Percentiles rank a stretch among this genome's conserved stretches.
Evolutionary conservation across 2,113 vertebrate genomes (phyloP).

Genomic region (Neoarius graeffei): DNA sequence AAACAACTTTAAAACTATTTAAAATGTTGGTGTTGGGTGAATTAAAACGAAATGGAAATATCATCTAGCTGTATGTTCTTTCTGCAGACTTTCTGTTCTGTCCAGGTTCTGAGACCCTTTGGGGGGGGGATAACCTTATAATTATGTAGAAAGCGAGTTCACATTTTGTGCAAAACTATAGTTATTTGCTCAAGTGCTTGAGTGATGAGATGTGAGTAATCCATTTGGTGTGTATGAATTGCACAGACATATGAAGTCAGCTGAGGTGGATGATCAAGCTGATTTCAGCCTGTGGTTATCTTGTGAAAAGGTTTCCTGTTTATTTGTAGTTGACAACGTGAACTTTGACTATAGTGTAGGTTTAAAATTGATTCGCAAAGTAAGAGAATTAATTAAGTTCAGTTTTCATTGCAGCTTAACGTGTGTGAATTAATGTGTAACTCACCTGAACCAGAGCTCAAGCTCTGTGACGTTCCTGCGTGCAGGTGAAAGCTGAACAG

Average conservation of each 20-base stretch:
- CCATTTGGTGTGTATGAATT: background rate
- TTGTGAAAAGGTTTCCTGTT: background rate
- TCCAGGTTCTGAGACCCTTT: background rate
- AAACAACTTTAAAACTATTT: background rate
- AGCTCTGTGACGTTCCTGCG: slow-evolving; percentile 31
- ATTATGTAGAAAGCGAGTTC: background rate
- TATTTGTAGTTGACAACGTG: background rate
- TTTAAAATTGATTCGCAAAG: background rate
- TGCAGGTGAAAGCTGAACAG: slow-evolving; percentile 36
- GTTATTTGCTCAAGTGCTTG: background rate
- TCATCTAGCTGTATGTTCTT: no score
- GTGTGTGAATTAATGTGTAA: background rate
- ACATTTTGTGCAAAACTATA: background rate
- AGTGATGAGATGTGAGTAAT: background rate
- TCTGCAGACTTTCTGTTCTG: background rate
- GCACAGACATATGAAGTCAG: background rate
- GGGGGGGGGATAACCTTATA: background rate
- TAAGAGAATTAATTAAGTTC: background rate
- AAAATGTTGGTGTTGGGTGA: background rate
- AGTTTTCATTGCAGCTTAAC: no score
- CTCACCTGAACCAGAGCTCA: slow-evolving; percentile 50
- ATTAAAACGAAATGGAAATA: background rate
- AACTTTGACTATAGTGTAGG: background rate
- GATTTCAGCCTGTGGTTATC: background rate
- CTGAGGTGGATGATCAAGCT: background rate